phyloP scores from a whole-genome alignment of 1,140 invertebrate species.

The Steinernema khuongi region DNA sequence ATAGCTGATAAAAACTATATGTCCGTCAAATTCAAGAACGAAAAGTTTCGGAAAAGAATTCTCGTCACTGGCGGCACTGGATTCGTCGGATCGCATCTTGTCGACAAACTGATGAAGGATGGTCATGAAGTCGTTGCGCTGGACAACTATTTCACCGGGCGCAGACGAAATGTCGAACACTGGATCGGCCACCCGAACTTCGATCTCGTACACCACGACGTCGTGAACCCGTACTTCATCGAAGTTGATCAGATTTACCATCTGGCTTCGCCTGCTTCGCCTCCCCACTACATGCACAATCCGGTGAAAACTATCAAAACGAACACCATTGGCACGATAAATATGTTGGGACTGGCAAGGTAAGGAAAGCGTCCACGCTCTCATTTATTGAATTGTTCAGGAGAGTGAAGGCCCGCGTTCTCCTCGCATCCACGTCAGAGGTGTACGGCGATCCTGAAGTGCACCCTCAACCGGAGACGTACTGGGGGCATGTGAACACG shows the following conservation, averaged over 20 bases:
- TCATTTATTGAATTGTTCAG: slow-evolving; percentile 61
- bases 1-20: slow-evolving; percentile 35
- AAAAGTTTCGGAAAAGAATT: slow-evolving; percentile 49
- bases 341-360: slow-evolving; percentile 77
- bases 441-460: slow-evolving; percentile 96
- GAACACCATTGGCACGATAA: slow-evolving; percentile 97
- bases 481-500: slow-evolving; percentile 98
- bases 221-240: slow-evolving; percentile 92
- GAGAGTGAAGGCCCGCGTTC: slow-evolving; percentile 81
- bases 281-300: slow-evolving; percentile 99
- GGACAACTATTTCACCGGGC: slow-evolving; percentile 96
- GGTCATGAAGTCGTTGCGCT: slow-evolving; percentile 97
- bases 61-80: slow-evolving; percentile 93
- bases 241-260: slow-evolving; percentile 99
- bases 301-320: slow-evolving; percentile 99
- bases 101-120: slow-evolving; percentile 86
- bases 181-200: slow-evolving; percentile 99
- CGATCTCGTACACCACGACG: slow-evolving; percentile 96
- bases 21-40: slow-evolving; percentile 47
- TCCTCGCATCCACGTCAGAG: slow-evolving; percentile 96
- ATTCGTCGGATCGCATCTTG: slow-evolving; percentile 96
- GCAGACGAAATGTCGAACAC: slow-evolving; percentile 92
- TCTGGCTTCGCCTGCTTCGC: slow-evolving; percentile 93
- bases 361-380: slow-evolving; percentile 9
- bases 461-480: slow-evolving; percentile 87